Base-by-base conservation (phyloP, 2,888 invertebrate genomes). In the Carcina quercana region DNA sequence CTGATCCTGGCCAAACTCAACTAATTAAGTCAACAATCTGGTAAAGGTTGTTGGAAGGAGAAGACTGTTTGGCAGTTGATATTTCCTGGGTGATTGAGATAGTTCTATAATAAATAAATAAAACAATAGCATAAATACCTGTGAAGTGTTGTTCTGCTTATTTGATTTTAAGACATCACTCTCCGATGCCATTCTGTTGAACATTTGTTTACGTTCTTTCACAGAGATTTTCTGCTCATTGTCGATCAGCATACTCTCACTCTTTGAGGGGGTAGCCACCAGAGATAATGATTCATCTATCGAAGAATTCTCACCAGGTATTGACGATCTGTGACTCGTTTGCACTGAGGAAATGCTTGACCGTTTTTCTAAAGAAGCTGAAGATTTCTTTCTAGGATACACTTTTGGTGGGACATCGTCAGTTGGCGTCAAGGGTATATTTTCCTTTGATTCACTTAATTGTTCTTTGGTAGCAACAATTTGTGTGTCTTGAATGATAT, bases 121-220 rank as follows among this genome's bases (percentile, higher is more conserved):
- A 57, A 57, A n/a, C n/a, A n/a, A n/a, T n/a, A n/a, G n/a, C n/a
- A n/a, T n/a, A n/a, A n/a, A n/a, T n/a, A n/a, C n/a, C n/a, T n/a
- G n/a, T n/a, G n/a, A 59, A 39, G 60, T 62, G 10, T 58, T 53
- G 11, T 63, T 53, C 2, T 58, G 34, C 47, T 72, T 73, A 32
- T 68, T 70, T 21, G 87, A 82, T 49, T 87, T 87, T 40, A 86
- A 78, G 19, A 86, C 86, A 61, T 88, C 88, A 58, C 90, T 89
- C 55, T 95, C 93, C 0, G 94, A 95, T 32, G 95, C 95, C 88
- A 96, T 89, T 48, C 93, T 88, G 71, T 97, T 96, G 67, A 97
- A 95, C 79, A 95, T 95, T 78, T 94, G 92, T 57, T 94, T 95
- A 38, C 95, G 88, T 69, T 97, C 97, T 63, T 94, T 95, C 6